Base-by-base conservation (phyloP, 2,888 invertebrate genomes). In the Troides oblongomaculatus region DNA sequence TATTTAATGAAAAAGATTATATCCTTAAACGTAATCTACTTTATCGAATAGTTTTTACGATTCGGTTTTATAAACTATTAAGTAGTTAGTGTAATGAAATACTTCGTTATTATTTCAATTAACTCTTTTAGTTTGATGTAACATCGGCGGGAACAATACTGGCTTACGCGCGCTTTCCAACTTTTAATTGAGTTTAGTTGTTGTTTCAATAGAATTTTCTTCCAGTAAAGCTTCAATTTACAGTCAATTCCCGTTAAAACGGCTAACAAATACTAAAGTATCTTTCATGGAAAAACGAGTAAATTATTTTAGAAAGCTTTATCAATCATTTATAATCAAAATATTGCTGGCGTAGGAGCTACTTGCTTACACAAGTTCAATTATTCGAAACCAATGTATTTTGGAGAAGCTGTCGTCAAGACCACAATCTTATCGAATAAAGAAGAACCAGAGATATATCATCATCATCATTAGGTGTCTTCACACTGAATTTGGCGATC, bases 181-280 rank as follows among this genome's bases (percentile, higher is more conserved):
- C 70, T 70, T 70, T 70, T 70, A 70, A 70, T 70, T 70, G 70
- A 70, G 70, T 70, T 70, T 70, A 70, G 67, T 70, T 70, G 70
- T 70, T 70, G 67, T 67, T 70, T 70, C 70, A 67, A 70, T 70
- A 70, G 70, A 70, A 70, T 70, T 70, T 70, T 67, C 70, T 67
- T 64, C 63, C 53, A 70, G 70, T 64, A 70, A 70, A 70, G 64
- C 70, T 70, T 70, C 67, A 67, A 67, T 70, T 67, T 66, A 67
- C 46, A 63, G 63, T 70, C 70, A 58, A 67, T 70, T 70, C 43
- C 64, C 53, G 66, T 66, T 70, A 60, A 66, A 70, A 59, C 63
- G 64, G 39, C 30, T n/a, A 63, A 63, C 53, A 66, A 36, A 65
- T 50, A 60, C 61, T 61, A 43, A 43, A 43, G 58, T 58, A 25